Base-by-base conservation (phyloP, 2,797 vertebrate species). In the Perodicticus potto region DNA sequence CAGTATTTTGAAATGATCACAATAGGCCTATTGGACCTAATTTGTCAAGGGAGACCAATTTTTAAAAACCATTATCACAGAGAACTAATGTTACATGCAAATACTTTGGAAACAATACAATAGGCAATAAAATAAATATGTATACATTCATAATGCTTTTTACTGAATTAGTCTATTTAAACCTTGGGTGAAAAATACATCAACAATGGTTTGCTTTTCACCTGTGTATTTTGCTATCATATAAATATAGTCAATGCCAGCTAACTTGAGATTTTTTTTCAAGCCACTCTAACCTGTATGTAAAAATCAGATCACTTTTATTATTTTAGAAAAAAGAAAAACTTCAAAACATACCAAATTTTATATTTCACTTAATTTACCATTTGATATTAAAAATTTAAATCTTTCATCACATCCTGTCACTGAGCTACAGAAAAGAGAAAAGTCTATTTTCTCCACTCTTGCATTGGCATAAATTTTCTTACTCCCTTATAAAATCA, bases 161-260 rank as follows among this genome's bases (percentile, higher is more conserved):
- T 70, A 88, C 7, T 53, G 16, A 67, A 86, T 53, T 45, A 63
- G 73, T 93, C 5, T 88, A 11, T n/a, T 84, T 96, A 93, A 93
- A 57, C 1, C 2, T 82, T 45, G 11, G 14, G 22, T 92, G 2
- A 70, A 65, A 65, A 92, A 89, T 40, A 27, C 16, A 40, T 34
- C 57, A 7, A 53, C 10, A 49, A 10, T 49, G 7, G 90, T 95
- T 90, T 25, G 27, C 1, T 77, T 96, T 94, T 95, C 37, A 83
- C 12, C 5, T 37, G 11, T 72, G 3, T 57, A 70, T 57, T 92
- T 78, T 65, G 4, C 9, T 89, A 83, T 78, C 77, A 37, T 65
- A n/a, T 93, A 81, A 81, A 63, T 85, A 19, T 23, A 72, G 14
- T 59, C 29, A 34, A 23, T 80, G 10, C 65, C 27, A 73, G 3